These are phyloP conservation scores for Pseudachorutes palmiensis DNA, from an alignment of 1,140 invertebrate genomes.

Conservation along the genomic window DNA sequence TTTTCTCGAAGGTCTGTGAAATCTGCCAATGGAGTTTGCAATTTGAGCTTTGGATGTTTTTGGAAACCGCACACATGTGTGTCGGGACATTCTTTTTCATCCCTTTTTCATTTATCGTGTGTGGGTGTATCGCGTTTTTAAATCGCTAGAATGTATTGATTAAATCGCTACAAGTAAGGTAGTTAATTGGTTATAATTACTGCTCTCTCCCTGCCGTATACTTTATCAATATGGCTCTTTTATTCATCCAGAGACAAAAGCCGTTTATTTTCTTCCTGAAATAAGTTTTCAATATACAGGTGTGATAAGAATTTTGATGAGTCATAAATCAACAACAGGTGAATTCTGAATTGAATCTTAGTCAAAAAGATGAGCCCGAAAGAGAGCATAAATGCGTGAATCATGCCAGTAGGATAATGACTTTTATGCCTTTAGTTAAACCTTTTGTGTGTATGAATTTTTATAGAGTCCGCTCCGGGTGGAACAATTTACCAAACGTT, in stretches of 20 bases:
- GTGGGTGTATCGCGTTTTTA: neutral
- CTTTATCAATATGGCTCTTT: no score
- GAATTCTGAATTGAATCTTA: neutral
- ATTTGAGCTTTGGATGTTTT: no score
- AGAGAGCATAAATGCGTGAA: no score
- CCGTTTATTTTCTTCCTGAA: neutral
- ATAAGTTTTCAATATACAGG: neutral
- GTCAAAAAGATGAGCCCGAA: no score
- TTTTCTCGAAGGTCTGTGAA: no score
- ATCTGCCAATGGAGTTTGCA: no score
- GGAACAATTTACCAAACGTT: neutral
- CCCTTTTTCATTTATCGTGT: no score
- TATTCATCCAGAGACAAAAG: neutral
- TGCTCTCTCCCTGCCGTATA: no score
- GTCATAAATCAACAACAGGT: constrained; percentile 30
- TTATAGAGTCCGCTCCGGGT: neutral
- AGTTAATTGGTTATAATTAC: neutral
- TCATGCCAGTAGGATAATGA: no score
- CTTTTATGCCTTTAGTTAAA: neutral
- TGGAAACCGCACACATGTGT: no score
- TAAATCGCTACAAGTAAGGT: neutral
- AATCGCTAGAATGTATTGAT: neutral
- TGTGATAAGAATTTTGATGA: constrained; percentile 22
- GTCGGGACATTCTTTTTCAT: no score
- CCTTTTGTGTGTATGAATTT: neutral